These are phyloP conservation scores for Cinara cedri DNA, from an alignment of 2,888 invertebrate species.

Conservation along the genomic window DNA sequence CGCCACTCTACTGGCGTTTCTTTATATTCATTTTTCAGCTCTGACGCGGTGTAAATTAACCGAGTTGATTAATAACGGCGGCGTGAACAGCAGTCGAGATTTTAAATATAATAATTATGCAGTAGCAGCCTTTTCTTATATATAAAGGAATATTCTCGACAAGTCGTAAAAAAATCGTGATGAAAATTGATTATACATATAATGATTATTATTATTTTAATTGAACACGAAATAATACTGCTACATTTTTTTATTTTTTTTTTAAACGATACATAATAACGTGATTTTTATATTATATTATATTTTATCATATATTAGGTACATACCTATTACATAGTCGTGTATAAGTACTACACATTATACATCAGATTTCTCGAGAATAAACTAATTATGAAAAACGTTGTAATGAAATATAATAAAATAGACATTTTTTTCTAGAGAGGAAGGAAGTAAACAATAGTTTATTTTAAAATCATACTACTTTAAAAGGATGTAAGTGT, in stretches of 20 bases:
- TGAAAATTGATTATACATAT: slow-evolving; percentile 38
- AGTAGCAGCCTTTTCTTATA: neutral
- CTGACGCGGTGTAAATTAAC: slow-evolving; percentile 1
- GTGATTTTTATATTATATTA: neutral
- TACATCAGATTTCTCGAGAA: too few species aligned
- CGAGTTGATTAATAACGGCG: slow-evolving; percentile 35
- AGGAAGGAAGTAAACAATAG: too few species aligned
- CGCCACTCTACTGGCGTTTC: too few species aligned
- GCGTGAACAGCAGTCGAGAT: slow-evolving; percentile 4
- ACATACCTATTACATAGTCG: too few species aligned
- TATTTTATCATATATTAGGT: neutral
- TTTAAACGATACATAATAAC: neutral
- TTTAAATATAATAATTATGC: slow-evolving; percentile 14
- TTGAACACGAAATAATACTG: slow-evolving; percentile 23
- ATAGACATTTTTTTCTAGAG: too few species aligned
- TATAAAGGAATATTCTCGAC: slow-evolving; percentile 28
- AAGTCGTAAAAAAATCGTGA: slow-evolving; percentile 18
- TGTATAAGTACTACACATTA: too few species aligned
- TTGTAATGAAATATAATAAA: too few species aligned
- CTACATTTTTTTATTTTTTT: neutral
- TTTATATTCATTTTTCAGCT: slow-evolving; percentile 22
- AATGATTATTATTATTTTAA: slow-evolving; percentile 30
- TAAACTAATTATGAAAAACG: too few species aligned
- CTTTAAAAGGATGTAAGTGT: too few species aligned
- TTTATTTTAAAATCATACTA: too few species aligned